Evolutionary conservation across 2,113 vertebrate species (phyloP).

Genomic region (Pao palembangensis): DNA sequence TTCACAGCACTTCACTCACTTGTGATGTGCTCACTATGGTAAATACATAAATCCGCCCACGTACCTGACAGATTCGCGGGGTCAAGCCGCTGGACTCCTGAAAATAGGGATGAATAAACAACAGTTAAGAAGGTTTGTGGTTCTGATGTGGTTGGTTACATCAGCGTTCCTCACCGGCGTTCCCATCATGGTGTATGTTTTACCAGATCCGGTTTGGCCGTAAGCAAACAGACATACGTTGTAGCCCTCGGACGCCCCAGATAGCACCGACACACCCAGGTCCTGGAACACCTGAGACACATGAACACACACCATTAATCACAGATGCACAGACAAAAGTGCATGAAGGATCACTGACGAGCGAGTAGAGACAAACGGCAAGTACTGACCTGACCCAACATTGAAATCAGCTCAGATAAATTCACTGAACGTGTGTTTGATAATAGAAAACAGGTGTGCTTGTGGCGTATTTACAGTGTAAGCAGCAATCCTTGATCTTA

Average conservation of each 20-base stretch:
- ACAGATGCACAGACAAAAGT: constrained; percentile 13
- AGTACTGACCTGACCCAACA: neutral
- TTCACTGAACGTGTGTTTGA: neutral
- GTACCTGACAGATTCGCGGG: constrained; percentile 95
- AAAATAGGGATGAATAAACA: constrained; percentile 4
- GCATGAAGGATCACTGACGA: neutral
- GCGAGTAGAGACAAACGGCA: neutral
- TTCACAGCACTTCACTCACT: constrained; percentile 4
- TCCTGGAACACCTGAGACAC: constrained; percentile 90
- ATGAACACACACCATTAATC: constrained; percentile 16
- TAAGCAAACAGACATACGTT: constrained; percentile 99
- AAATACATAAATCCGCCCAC: neutral
- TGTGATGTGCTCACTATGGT: neutral
- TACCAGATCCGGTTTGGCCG: constrained; percentile 96
- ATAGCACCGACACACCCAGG: constrained; percentile 88
- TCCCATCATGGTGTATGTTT: constrained; percentile 98
- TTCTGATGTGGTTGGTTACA: neutral
- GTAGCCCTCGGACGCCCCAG: constrained; percentile 88
- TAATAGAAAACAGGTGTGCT: neutral
- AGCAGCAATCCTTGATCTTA: constrained; percentile 21
- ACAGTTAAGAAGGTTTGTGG: neutral
- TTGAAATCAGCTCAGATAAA: neutral
- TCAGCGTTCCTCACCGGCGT: constrained; percentile 81
- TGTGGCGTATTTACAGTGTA: constrained; percentile 13
- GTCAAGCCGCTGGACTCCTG: constrained; percentile 91